These are phyloP conservation scores for Protula sp. DNA, from an alignment of 2,888 invertebrate species.

Conservation along the genomic window DNA sequence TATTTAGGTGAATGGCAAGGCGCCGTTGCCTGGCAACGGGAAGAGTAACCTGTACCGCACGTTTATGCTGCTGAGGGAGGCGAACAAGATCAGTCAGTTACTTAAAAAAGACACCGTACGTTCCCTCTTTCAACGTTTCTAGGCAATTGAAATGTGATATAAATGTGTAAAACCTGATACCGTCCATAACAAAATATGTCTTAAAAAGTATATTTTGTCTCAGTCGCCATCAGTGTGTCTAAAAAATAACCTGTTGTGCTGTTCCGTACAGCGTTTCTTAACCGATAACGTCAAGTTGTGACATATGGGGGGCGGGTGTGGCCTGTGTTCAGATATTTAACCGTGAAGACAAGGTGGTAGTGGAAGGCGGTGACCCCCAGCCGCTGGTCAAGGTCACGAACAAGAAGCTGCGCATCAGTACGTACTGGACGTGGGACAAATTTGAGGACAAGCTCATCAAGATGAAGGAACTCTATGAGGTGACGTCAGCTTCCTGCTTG, in stretches of 20 bases:
- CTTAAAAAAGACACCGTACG: conserved; percentile 44
- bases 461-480: conserved; percentile 43
- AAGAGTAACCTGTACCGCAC: not conserved
- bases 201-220: too few relatives aligned
- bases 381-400: conserved; percentile 31
- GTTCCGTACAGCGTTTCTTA: too few relatives aligned
- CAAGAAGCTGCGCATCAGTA: conserved; percentile 37
- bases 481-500: not conserved
- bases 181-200: too few relatives aligned
- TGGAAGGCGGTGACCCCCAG: not conserved
- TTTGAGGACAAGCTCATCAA: conserved; percentile 46
- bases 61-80: conserved; percentile 41
- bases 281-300: too few relatives aligned
- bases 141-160: too few relatives aligned
- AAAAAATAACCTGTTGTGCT: too few relatives aligned
- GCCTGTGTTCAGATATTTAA: not conserved
- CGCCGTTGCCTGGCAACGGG: too few relatives aligned
- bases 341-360: not conserved
- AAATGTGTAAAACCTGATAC: too few relatives aligned
- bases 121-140: too few relatives aligned
- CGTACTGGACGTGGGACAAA: conserved; percentile 43
- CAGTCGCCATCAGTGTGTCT: too few relatives aligned
- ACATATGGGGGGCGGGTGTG: too few relatives aligned
- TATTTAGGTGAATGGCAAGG: not conserved
- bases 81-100: conserved; percentile 48